phyloP scores from a whole-genome alignment of 2,888 invertebrate genomes.

The Hoplodrina blanda region DNA sequence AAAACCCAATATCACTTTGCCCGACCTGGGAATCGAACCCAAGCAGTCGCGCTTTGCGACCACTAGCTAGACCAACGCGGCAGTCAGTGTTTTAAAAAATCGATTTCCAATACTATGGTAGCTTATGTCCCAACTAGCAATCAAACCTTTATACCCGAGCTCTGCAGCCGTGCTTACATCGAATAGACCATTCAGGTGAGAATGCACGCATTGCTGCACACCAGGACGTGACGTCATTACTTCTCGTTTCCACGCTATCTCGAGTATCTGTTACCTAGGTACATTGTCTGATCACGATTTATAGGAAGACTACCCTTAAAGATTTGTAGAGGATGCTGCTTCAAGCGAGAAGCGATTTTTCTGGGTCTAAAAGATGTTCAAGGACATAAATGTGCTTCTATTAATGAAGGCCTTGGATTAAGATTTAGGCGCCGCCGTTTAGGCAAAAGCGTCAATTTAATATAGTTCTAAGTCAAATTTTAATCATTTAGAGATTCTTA shows the following conservation, averaged over 20 bases:
- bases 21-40: too few relatives aligned
- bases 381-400: too few relatives aligned
- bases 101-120: too few relatives aligned
- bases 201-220: slow-evolving; percentile 27
- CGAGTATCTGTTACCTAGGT: slow-evolving; percentile 2
- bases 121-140: not conserved
- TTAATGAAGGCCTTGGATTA: too few relatives aligned
- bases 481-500: too few relatives aligned
- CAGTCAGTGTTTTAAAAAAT: too few relatives aligned
- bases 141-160: not conserved
- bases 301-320: slow-evolving; percentile 7
- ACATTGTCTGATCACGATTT: slow-evolving; percentile 32
- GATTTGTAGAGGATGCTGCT: not conserved
- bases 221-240: slow-evolving; percentile 41
- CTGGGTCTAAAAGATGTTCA: not conserved
- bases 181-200: slow-evolving; percentile 27
- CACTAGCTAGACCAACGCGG: too few relatives aligned
- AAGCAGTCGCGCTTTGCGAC: too few relatives aligned
- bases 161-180: not conserved
- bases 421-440: too few relatives aligned
- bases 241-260: slow-evolving; percentile 20
- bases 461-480: too few relatives aligned
- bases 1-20: too few relatives aligned
- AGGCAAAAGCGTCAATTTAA: too few relatives aligned
- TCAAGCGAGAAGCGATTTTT: not conserved